Base-by-base conservation (phyloP, 2,797 vertebrate species). In the Anomalospiza imberbis region DNA sequence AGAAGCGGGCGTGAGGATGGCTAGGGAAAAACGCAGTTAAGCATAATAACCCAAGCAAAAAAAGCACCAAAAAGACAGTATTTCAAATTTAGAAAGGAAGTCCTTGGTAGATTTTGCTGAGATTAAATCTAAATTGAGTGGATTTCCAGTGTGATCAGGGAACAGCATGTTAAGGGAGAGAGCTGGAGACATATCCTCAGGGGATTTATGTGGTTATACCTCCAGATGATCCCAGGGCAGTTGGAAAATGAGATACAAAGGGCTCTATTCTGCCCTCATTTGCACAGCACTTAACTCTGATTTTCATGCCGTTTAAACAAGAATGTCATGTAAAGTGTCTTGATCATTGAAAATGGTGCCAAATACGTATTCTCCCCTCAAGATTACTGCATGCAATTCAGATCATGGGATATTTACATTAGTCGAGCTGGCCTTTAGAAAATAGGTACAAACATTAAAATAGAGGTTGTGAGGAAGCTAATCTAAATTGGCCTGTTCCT, bases 211-310 rank as follows among this genome's bases (percentile, higher is more conserved):
- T 86, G 80, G 95, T 90, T 96, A 78, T 95, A 88, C 80, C 82
- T 94, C 84, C 66, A 92, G 88, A 91, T 85, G 91, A 96, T 96
- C 93, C 92, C 88, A 66, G 16, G 20, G 89, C 82, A 90, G 36
- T 91, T 83, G 85, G 83, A 92, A 96, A 96, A 94, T 88, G 85
- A 93, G 88, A 91, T 93, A 96, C 84, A 91, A 61, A 96, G 91
- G 88, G 45, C 51, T 92, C 85, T 86, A 88, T 92, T 78, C 85
- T 95, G 94, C 91, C 94, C 92, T 95, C 87, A 92, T 95, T 96
- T 92, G 94, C 79, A 91, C 63, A 80, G 91, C 71, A 84, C 53
- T 94, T 93, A 93, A 95, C 81, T 92, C 72, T 78, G 92, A 88
- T 88, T 88, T 79, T 79, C 66, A 82, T 91, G 78, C 68, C 88